Evolutionary conservation across 2,888 invertebrate genomes (phyloP).

Genomic region (Boloria euphrosyne): DNA sequence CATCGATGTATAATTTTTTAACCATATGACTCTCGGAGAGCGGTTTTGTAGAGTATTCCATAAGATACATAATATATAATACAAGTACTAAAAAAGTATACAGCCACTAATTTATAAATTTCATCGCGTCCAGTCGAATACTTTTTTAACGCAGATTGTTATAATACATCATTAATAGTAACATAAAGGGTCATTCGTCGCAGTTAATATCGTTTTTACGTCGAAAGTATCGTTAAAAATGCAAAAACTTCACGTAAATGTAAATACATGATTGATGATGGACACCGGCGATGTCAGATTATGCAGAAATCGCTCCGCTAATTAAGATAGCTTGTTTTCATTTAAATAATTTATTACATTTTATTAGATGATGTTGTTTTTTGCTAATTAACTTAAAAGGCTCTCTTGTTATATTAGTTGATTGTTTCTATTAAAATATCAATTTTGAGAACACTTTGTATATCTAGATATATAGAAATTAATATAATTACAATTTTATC

Average conservation of each 20-base stretch:
- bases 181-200: constrained; percentile 13
- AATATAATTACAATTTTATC: too few relatives aligned
- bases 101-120: constrained; percentile 6
- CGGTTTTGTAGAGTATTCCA: background rate
- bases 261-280: constrained; percentile 19
- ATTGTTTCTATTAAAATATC: too few relatives aligned
- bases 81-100: background rate
- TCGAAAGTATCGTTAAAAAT: constrained; percentile 20
- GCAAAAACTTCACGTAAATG: constrained; percentile 14
- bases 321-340: constrained; percentile 20
- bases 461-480: too few relatives aligned
- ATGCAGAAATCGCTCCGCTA: constrained; percentile 20
- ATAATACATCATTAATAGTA: constrained; percentile 10
- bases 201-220: constrained; percentile 15
- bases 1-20: too few relatives aligned
- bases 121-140: background rate
- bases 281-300: constrained; percentile 19
- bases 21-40: too few relatives aligned
- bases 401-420: too few relatives aligned
- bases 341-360: constrained; percentile 19
- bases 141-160: constrained; percentile 15
- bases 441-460: too few relatives aligned
- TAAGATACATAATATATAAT: too few relatives aligned
- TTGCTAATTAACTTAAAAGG: background rate
- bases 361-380: constrained; percentile 4